Evolutionary conservation across 2,797 vertebrate species (phyloP), one percentile per base, ranked within the genome.

Genomic region (Xenops minutus): DNA sequence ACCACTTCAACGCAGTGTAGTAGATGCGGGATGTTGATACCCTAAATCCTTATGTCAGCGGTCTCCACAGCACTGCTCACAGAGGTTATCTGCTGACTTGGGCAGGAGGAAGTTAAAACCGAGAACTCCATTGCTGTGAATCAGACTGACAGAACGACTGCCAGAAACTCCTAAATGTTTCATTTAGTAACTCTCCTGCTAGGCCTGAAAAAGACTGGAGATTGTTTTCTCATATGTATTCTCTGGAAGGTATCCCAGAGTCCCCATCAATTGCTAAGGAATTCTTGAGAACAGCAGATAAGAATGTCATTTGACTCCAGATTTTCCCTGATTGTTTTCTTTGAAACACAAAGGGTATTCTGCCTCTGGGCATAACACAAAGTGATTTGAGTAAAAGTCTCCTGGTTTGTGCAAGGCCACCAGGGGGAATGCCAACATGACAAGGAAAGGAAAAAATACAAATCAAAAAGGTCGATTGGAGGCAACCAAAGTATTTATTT

Each of bases 1-100:
- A 30, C 14, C 2, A 15, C 29, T 3, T 0, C 9, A 51, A 32
- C 0, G 3, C 12, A 5, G 27, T 3, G 17, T 6, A 41, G 34
- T 1, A 62, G n/a, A 21, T 21, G 7, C 30, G 46, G 24, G 89
- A 32, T 12, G 13, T 34, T 29, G 27, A 24, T 59, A 39, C 41
- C 34, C 52, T 37, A 32, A 63, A 26, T 56, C 32, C 15, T 77
- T 37, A 32, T 19, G 16, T 32, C 34, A 9, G 2, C 6, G 18
- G 30, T 44, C 27, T 73, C 58, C 55, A 36, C 55, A 59, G 32
- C 43, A 30, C 3, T 18, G 43, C 20, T 85, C 13, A 14, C 2
- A 23, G 32, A 22, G 21, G 16, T 49, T 41, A 46, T 14, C 37
- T 16, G 7, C 13, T 64, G 34, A 26, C 55, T 20, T 29, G 36